A percentile compares a stretch with the other conserved stretches of the same genome.
phyloP scores from a whole-genome alignment of 2,888 invertebrate species.

The Leptarthrus brevirostris region DNA sequence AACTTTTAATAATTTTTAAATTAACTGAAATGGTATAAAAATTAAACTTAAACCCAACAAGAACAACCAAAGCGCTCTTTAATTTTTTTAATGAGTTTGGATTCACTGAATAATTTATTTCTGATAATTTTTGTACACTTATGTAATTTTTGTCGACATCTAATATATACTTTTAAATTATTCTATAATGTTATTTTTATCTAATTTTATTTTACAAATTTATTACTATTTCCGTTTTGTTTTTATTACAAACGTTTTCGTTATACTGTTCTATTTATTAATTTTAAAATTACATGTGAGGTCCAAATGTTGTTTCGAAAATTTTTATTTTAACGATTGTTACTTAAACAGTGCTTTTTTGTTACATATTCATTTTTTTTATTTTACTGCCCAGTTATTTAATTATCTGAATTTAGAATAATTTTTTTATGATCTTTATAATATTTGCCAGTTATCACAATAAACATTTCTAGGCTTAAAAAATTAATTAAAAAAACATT shows the following conservation, averaged over 20 bases:
- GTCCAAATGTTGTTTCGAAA: conserved; percentile 54
- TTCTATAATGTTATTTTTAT: too few species aligned
- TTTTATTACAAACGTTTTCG: not conserved
- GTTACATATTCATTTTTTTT: not conserved
- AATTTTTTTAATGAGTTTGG: not conserved
- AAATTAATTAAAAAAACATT: not conserved
- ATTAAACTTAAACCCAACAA: not conserved
- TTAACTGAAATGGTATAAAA: conserved; percentile 17
- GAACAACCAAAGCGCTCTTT: not conserved
- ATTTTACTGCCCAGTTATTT: not conserved
- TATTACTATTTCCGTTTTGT: too few species aligned
- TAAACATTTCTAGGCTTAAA: not conserved
- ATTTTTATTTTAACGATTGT: conserved; percentile 30
- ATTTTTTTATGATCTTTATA: not conserved
- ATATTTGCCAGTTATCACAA: conserved; percentile 17
- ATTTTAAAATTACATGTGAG: conserved; percentile 50
- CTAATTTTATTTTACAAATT: too few species aligned
- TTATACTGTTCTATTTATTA: conserved; percentile 4
- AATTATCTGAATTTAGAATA: conserved; percentile 4
- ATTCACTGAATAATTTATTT: not conserved
- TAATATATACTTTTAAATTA: too few species aligned
- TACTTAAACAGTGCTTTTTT: not conserved
- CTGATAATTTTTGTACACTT: not conserved
- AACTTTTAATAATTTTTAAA: conserved; percentile 5
- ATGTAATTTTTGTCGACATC: too few species aligned